Percentiles rank a stretch among this genome's conserved stretches.
These are phyloP conservation scores for Pitta sordida DNA, from an alignment of 2,113 vertebrate species.

Conservation along the genomic window DNA sequence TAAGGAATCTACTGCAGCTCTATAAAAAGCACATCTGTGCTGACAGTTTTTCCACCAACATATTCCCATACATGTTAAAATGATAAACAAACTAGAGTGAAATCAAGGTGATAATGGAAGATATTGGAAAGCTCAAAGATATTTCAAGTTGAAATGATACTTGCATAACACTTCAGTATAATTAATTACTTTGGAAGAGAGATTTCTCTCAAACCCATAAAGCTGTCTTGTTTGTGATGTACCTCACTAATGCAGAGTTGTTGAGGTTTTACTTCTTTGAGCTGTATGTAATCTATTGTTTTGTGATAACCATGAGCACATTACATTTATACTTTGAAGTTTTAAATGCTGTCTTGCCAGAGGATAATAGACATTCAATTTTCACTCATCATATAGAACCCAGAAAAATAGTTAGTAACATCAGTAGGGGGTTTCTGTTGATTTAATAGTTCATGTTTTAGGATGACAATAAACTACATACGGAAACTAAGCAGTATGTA, in stretches of 20 bases:
- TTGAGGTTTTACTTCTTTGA: background rate
- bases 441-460: background rate
- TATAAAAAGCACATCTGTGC: conserved; percentile 32
- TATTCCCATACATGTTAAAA: background rate
- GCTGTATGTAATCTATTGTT: background rate
- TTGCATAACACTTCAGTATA: background rate
- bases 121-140: background rate
- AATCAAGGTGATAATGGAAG: conserved; percentile 41
- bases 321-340: background rate
- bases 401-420: background rate
- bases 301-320: background rate
- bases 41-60: conserved; percentile 4
- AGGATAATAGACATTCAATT: background rate
- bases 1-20: conserved; percentile 14
- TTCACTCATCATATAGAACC: background rate
- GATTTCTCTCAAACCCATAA: background rate
- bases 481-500: background rate
- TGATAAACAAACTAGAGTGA: background rate
- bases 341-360: background rate
- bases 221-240: background rate
- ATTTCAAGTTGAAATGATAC: background rate
- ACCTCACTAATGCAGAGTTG: background rate
- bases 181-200: background rate
- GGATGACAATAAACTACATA: background rate
- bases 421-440: background rate